Percentiles rank a stretch among this genome's conserved stretches.
These are phyloP conservation scores for Toxotes lorentzi DNA, from an alignment of 2,797 vertebrate species.

Conservation along the genomic window DNA sequence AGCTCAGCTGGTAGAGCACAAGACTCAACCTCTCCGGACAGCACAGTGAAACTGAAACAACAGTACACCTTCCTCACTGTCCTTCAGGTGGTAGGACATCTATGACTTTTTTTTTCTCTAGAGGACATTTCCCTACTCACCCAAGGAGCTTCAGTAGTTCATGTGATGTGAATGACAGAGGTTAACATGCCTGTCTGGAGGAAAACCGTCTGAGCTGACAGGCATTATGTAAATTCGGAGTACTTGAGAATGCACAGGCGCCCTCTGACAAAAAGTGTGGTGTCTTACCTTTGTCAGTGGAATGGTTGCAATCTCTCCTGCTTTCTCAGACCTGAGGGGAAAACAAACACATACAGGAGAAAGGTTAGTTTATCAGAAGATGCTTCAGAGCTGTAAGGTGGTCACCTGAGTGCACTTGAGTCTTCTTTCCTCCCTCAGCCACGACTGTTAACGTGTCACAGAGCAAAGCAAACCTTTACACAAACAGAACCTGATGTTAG, in stretches of 20 bases:
- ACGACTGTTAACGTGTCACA: background rate
- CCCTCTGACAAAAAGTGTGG: background rate
- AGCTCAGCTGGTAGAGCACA: too few relatives aligned
- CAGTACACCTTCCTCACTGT: too few relatives aligned
- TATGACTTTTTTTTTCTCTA: too few relatives aligned
- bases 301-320: conserved; percentile 84
- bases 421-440: background rate
- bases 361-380: background rate
- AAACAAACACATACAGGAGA: conserved; percentile 25
- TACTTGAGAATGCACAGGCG: background rate
- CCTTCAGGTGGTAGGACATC: too few relatives aligned
- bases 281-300: conserved; percentile 80
- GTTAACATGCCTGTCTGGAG: background rate
- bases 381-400: background rate
- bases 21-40: too few relatives aligned
- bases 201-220: background rate
- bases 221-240: background rate
- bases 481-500: background rate
- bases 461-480: background rate
- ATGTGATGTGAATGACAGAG: background rate
- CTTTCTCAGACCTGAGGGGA: conserved; percentile 75
- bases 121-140: too few relatives aligned
- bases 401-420: background rate
- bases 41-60: too few relatives aligned
- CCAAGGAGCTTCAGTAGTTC: background rate